Evolutionary conservation across 2,113 vertebrate species (phyloP).

Genomic region (Lagenorhynchus albirostris): DNA sequence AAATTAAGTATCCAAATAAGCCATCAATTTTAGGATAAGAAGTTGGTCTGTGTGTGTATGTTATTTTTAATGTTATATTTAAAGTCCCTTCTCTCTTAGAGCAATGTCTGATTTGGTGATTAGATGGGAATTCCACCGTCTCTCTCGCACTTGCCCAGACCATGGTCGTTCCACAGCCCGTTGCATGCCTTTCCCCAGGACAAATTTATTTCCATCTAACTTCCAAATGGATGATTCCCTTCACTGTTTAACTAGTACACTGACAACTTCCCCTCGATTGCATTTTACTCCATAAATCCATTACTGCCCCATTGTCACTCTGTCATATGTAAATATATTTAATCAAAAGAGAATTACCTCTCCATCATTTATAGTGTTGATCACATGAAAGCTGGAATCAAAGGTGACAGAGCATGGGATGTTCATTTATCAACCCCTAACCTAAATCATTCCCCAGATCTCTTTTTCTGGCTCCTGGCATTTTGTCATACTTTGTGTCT

Average conservation of each 20-base stretch:
- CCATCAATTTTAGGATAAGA: neutral
- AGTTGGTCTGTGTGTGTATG: neutral
- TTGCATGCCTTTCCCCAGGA: neutral
- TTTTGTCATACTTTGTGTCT: neutral
- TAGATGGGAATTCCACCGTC: neutral
- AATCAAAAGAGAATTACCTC: neutral
- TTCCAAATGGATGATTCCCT: neutral
- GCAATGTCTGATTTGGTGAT: neutral
- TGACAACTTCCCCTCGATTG: neutral
- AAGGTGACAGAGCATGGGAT: neutral
- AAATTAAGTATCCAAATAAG: neutral
- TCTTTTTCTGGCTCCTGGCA: neutral
- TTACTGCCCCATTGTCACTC: neutral
- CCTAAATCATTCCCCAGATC: neutral
- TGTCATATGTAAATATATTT: neutral
- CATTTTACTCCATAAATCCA: neutral
- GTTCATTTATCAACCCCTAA: neutral
- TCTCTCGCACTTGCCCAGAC: neutral
- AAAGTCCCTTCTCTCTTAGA: neutral
- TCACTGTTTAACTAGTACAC: neutral
- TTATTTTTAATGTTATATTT: neutral
- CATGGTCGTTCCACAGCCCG: neutral
- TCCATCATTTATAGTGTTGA: neutral
- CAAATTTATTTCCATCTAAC: neutral
- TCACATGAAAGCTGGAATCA: neutral